Evolutionary conservation across 2,797 vertebrate species (phyloP).

Genomic region (Zalophus californianus): DNA sequence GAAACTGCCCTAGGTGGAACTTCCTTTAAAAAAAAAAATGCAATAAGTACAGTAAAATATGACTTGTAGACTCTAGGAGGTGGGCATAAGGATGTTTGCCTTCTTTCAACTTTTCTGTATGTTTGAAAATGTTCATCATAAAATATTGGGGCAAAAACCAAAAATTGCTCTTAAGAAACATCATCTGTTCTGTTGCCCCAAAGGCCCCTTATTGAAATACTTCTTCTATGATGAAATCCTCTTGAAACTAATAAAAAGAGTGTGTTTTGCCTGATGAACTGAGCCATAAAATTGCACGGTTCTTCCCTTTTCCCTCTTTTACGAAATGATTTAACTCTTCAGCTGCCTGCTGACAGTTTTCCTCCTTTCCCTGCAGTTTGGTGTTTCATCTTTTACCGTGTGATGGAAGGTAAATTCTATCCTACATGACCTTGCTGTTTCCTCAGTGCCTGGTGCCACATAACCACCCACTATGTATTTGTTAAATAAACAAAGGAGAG

Average conservation of each 20-base stretch:
- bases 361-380: not conserved
- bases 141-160: not conserved
- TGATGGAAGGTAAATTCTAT: not conserved
- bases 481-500: not conserved
- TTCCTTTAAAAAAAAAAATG: not conserved
- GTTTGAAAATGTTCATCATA: constrained; percentile 27
- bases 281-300: not conserved
- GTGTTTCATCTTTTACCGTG: not conserved
- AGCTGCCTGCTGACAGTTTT: not conserved
- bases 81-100: not conserved
- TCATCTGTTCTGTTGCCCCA: not conserved
- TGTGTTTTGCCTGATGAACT: not conserved
- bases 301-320: not conserved
- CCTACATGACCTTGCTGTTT: not conserved
- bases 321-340: not conserved
- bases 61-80: not conserved
- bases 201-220: not conserved
- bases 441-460: not conserved
- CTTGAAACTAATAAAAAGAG: not conserved
- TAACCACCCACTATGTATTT: not conserved
- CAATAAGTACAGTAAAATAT: not conserved
- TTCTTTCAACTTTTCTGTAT: not conserved
- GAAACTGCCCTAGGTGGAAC: constrained; percentile 6
- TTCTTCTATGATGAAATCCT: not conserved
- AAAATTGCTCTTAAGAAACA: not conserved